Conservation (phyloP, 2,797 vertebrate genomes). For the Hipposideros larvatus region DNA sequence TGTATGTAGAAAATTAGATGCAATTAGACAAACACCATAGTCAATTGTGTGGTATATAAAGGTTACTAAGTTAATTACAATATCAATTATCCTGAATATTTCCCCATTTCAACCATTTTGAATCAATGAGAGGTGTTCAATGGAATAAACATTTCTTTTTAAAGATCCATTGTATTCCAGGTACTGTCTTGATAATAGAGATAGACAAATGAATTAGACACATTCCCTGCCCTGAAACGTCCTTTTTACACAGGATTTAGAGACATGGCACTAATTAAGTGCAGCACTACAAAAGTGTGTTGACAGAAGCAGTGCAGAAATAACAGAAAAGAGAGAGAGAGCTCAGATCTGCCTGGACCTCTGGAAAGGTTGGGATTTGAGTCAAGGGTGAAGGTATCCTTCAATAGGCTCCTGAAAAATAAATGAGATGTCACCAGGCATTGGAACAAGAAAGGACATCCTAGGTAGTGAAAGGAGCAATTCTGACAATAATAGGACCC, state of each 20-base stretch:
- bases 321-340: background rate
- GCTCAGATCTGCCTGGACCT: background rate
- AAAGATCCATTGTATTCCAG: background rate
- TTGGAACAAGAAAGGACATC: background rate
- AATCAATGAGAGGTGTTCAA: background rate
- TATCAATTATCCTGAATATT: background rate
- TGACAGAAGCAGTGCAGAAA: background rate
- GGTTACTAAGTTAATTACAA: conserved; percentile 52
- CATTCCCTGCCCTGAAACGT: background rate
- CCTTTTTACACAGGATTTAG: background rate
- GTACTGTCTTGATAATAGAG: background rate
- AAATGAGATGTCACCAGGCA: background rate
- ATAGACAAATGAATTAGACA: background rate
- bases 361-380: background rate
- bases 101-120: conserved; percentile 18
- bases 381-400: background rate
- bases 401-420: background rate
- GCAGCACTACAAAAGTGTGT: background rate
- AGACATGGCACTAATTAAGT: background rate
- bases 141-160: conserved; percentile 28
- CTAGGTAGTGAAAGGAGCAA: background rate
- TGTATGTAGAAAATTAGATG: background rate
- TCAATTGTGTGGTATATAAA: background rate
- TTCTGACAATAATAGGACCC: background rate
- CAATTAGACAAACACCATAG: background rate